Percentiles rank a stretch among this genome's conserved stretches.
Evolutionary conservation across 2,113 vertebrate genomes (phyloP).

Genomic region (Circaetus cinerascens): DNA sequence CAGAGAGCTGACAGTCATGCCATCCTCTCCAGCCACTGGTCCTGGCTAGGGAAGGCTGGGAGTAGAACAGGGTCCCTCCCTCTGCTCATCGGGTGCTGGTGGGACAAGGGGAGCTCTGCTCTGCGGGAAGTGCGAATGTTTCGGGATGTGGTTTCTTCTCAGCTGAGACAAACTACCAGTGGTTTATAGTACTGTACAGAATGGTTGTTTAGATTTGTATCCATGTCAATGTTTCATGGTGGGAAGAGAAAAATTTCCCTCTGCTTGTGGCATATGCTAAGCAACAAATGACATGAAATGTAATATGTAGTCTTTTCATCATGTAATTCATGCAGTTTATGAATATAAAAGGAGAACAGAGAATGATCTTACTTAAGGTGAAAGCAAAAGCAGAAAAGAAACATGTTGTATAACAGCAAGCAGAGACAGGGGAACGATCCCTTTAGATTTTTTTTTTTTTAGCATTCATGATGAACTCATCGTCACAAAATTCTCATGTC

Average conservation of each 20-base stretch:
- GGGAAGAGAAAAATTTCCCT: background rate
- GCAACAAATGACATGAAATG: background rate
- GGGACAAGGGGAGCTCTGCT: background rate
- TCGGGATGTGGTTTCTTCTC: background rate
- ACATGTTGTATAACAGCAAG: background rate
- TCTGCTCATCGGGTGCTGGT: background rate
- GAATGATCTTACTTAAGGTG: background rate
- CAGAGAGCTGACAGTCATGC: rapidly evolving
- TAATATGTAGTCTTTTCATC: background rate
- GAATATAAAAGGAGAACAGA: background rate
- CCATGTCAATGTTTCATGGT: background rate
- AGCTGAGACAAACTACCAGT: background rate
- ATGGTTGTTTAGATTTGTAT: background rate
- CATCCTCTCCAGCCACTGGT: background rate
- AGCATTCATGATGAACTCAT: background rate
- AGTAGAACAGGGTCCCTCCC: background rate
- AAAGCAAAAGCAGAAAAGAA: background rate
- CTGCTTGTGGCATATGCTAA: background rate
- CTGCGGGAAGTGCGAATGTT: background rate
- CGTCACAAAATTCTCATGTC: background rate
- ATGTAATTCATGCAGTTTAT: background rate
- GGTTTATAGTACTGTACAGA: background rate
- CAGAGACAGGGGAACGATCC: background rate
- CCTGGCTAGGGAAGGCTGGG: background rate
- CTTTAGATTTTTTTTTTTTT: background rate